phyloP scores from a whole-genome alignment of 1,140 invertebrate species.

The Anoplolepis gracilipes region DNA sequence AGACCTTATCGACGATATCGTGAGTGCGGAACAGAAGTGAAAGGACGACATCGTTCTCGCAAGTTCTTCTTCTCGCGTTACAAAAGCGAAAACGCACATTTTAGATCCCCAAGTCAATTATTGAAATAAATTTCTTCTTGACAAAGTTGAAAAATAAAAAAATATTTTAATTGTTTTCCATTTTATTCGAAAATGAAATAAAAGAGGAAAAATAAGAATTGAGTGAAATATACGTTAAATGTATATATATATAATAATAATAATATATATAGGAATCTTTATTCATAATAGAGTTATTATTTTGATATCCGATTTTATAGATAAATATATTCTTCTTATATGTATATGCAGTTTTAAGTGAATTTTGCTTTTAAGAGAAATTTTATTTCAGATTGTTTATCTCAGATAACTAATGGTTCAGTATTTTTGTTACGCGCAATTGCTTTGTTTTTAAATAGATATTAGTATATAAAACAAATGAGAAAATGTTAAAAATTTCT shows the following conservation, averaged over 20 bases:
- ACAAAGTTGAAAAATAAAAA: too few species aligned
- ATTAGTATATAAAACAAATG: background rate
- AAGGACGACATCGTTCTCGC: background rate
- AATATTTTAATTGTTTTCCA: too few species aligned
- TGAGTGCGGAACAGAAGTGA: background rate
- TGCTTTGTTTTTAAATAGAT: background rate
- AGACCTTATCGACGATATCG: constrained; percentile 52
- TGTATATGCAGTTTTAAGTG: too few species aligned
- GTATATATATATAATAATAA: too few species aligned
- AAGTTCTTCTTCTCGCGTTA: background rate
- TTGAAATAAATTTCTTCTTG: background rate
- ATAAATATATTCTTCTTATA: too few species aligned
- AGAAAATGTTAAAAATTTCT: constrained; percentile 28
- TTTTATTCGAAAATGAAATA: too few species aligned
- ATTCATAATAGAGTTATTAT: too few species aligned
- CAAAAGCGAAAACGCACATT: background rate
- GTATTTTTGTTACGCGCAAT: background rate
- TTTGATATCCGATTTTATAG: too few species aligned
- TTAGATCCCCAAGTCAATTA: background rate
- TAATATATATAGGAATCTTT: too few species aligned
- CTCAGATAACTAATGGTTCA: background rate
- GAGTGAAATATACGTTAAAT: too few species aligned
- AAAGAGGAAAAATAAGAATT: too few species aligned
- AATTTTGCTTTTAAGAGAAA: background rate
- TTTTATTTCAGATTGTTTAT: background rate